Percentiles rank a stretch among this genome's conserved stretches.
These are phyloP conservation scores for Thecocarcelia acutangulata DNA, from an alignment of 2,888 invertebrate species.

Conservation along the genomic window DNA sequence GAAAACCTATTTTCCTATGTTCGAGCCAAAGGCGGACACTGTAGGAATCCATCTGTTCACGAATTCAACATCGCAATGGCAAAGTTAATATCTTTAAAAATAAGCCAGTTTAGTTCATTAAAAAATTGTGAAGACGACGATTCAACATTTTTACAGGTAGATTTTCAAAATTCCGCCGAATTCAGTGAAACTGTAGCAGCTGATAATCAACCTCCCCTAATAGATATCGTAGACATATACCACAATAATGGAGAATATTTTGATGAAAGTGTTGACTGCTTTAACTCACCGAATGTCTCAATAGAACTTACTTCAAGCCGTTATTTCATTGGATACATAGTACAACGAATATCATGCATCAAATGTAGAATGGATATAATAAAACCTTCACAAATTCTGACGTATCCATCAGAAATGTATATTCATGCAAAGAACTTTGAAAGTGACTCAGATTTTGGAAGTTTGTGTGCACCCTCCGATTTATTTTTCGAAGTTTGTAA, in stretches of 20 bases:
- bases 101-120: background rate
- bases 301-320: no score
- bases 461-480: background rate
- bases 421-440: background rate
- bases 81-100: background rate
- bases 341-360: background rate
- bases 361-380: conserved; percentile 1
- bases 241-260: background rate
- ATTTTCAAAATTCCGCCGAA: no score
- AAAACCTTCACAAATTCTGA: no score
- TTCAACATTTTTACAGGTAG: no score
- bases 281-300: no score
- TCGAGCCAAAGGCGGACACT: background rate
- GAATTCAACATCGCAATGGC: background rate
- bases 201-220: background rate
- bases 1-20: background rate
- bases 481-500: conserved; percentile 1
- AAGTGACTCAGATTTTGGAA: background rate
- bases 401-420: no score
- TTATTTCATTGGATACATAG: background rate
- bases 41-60: background rate
- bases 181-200: no score
- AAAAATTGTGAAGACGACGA: background rate
- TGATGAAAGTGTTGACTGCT: no score
- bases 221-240: background rate